A percentile compares a stretch with the other conserved stretches of the same genome.
Conservation (phyloP, 2,113 vertebrate species). For the Chionis minor region DNA sequence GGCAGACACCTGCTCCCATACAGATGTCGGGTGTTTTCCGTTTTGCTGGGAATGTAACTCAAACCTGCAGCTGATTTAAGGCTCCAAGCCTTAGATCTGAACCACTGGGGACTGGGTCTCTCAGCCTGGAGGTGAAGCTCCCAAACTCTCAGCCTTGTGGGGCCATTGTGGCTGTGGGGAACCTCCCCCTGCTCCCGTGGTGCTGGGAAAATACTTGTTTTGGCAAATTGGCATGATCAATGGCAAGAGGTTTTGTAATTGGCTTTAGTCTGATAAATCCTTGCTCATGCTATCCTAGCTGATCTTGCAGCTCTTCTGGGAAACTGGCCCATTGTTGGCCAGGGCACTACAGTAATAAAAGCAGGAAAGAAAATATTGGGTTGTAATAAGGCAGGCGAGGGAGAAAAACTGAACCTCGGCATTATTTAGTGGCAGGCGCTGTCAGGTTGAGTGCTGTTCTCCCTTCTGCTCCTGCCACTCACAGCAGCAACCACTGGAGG, state of each 20-base stretch:
- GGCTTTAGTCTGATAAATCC: not conserved
- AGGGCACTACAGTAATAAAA: not conserved
- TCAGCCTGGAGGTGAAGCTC: not conserved
- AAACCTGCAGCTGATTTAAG: not conserved
- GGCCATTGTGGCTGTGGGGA: not conserved
- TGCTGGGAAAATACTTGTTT: not conserved
- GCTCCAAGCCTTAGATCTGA: not conserved
- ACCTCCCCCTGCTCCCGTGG: fast-evolving
- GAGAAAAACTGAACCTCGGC: not conserved
- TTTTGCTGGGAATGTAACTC: not conserved
- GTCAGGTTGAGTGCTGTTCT: not conserved
- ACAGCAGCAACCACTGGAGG: not conserved
- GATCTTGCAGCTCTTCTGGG: not conserved
- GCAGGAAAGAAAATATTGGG: not conserved
- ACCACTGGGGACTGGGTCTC: not conserved
- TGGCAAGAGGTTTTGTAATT: not conserved
- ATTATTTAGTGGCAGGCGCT: not conserved
- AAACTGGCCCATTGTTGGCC: fast-evolving
- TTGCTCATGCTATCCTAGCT: not conserved
- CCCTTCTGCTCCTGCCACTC: not conserved
- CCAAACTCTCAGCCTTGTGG: not conserved
- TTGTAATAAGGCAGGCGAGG: not conserved
- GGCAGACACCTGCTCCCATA: not conserved
- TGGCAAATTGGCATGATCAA: not conserved
- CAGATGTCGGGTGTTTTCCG: not conserved